A percentile compares a stretch with the other conserved stretches of the same genome.
Evolutionary conservation across 2,888 invertebrate genomes (phyloP).

Genomic region (Antheraea assamensis): DNA sequence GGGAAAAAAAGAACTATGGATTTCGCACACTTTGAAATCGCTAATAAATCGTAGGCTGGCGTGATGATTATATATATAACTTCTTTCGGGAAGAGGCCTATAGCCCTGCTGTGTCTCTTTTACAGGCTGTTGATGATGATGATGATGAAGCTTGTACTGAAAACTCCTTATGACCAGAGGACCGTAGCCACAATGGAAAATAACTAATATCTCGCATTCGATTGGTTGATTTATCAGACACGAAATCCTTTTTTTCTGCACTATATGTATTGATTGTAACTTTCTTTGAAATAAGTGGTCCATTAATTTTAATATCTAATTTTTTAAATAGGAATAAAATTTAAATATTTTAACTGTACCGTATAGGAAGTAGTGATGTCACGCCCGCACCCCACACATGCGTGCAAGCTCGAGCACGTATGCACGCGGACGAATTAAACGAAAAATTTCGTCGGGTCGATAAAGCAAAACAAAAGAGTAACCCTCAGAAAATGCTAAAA

Average conservation of each 20-base stretch:
- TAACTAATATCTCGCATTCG: background rate
- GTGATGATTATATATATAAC: too few relatives aligned
- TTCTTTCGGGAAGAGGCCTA: too few relatives aligned
- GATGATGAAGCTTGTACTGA: background rate
- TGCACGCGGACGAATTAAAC: slow-evolving; percentile 60
- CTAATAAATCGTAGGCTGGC: too few relatives aligned
- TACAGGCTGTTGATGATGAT: too few relatives aligned
- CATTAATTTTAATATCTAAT: background rate
- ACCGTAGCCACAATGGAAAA: background rate
- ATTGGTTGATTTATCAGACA: background rate
- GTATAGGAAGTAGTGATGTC: slow-evolving; percentile 30
- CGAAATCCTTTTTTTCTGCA: background rate
- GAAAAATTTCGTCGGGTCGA: slow-evolving; percentile 61
- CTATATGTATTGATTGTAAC: background rate
- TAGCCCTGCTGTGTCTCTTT: too few relatives aligned
- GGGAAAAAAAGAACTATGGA: too few relatives aligned
- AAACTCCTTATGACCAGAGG: background rate
- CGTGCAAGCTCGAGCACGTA: slow-evolving; percentile 54
- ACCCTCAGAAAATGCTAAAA: slow-evolving; percentile 77
- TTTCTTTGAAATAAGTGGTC: background rate
- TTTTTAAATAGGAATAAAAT: background rate
- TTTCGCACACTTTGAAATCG: too few relatives aligned
- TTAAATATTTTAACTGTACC: background rate
- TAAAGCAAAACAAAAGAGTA: slow-evolving; percentile 76
- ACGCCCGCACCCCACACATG: slow-evolving; percentile 44